Percentiles rank a stretch among this genome's conserved stretches.
Conservation (phyloP, 1,140 invertebrate genomes). For the Leptoteleia sp. region DNA sequence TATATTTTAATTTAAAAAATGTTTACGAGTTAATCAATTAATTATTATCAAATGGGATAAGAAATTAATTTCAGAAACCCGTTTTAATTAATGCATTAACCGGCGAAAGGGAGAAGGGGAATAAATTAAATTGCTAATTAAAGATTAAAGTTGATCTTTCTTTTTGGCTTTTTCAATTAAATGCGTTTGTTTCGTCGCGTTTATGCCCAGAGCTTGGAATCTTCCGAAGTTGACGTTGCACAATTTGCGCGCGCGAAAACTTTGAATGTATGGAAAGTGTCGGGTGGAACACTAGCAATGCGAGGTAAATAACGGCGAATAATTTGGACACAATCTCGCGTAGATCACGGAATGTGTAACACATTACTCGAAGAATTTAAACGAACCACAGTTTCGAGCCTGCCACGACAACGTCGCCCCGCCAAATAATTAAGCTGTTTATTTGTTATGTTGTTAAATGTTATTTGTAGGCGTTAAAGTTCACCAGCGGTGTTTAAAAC, state of each 20-base stretch:
- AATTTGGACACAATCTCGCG: slow-evolving; percentile 25
- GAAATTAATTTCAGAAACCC: too few species aligned
- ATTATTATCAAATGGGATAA: too few species aligned
- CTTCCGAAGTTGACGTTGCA: slow-evolving; percentile 25
- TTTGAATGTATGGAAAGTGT: slow-evolving; percentile 29
- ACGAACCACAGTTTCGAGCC: neutral
- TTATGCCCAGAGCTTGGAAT: slow-evolving; percentile 14
- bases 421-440: slow-evolving; percentile 16
- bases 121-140: too few species aligned
- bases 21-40: too few species aligned
- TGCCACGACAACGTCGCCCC: slow-evolving; percentile 5
- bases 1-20: too few species aligned
- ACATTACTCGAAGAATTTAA: slow-evolving; percentile 24
- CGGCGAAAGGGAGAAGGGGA: too few species aligned
- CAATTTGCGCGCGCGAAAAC: slow-evolving; percentile 24
- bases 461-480: slow-evolving; percentile 8
- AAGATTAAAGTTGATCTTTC: too few species aligned
- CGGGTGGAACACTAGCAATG: slow-evolving; percentile 14
- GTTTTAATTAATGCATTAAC: too few species aligned
- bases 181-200: too few species aligned
- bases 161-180: too few species aligned
- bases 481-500: neutral
- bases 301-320: slow-evolving; percentile 23
- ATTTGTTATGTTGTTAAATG: slow-evolving; percentile 16
- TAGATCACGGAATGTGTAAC: slow-evolving; percentile 24